phyloP scores from a whole-genome alignment of 1,140 invertebrate genomes.

The Thalassaphorura encarpata region DNA sequence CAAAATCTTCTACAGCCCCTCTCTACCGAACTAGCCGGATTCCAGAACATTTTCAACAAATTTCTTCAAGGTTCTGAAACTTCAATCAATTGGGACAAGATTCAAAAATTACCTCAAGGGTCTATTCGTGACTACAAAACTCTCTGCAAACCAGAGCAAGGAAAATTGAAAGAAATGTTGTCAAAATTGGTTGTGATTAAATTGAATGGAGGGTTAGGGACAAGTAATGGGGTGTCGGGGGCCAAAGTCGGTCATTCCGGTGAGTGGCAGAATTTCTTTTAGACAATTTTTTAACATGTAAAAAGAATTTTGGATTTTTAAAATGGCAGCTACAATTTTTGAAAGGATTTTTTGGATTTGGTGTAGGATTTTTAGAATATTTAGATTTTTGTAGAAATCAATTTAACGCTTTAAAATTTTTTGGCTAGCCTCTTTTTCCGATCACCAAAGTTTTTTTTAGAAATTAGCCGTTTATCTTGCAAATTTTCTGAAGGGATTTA shows the following conservation, averaged over 20 bases:
- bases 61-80: conserved; percentile 77
- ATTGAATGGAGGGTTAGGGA: conserved; percentile 96
- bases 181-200: conserved; percentile 94
- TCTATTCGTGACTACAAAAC: conserved; percentile 68
- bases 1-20: too few relatives aligned
- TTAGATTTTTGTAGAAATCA: too few relatives aligned
- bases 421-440: too few relatives aligned
- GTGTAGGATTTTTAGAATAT: too few relatives aligned
- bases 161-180: conserved; percentile 66
- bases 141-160: conserved; percentile 56
- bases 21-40: conserved; percentile 78
- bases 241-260: conserved; percentile 96
- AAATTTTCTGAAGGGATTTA: too few relatives aligned
- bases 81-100: conserved; percentile 82
- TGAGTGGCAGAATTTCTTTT: too few relatives aligned
- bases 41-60: conserved; percentile 69
- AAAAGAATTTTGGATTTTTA: too few relatives aligned
- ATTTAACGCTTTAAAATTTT: too few relatives aligned
- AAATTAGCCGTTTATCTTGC: too few relatives aligned
- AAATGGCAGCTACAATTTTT: too few relatives aligned
- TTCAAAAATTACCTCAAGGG: conserved; percentile 73
- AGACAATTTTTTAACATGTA: too few relatives aligned
- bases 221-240: conserved; percentile 98
- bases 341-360: not conserved
- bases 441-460: too few relatives aligned